These are phyloP conservation scores for Fistularia commersonii DNA, from an alignment of 2,797 vertebrate species.

Conservation along the genomic window DNA sequence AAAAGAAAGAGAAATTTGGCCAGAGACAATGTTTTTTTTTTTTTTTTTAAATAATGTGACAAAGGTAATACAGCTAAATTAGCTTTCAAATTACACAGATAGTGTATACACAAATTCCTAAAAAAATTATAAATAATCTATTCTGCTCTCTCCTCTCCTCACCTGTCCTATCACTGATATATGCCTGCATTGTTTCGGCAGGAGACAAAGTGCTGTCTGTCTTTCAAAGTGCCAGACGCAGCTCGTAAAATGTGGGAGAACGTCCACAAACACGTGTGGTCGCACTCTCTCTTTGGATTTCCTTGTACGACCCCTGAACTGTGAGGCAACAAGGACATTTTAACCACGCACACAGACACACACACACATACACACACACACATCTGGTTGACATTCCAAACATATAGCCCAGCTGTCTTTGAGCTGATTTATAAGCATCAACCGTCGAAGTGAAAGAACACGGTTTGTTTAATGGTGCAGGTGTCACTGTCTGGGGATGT, in stretches of 20 bases:
- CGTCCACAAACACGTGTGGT: conserved; percentile 19
- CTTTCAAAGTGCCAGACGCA: conserved; percentile 17
- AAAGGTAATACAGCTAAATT: too few species aligned
- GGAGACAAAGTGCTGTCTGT: conserved; percentile 22
- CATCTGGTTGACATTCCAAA: conserved; percentile 48
- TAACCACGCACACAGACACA: conserved; percentile 17
- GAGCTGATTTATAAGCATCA: conserved; percentile 37
- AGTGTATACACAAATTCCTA: too few species aligned
- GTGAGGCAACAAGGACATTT: conserved; percentile 37
- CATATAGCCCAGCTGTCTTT: conserved; percentile 36
- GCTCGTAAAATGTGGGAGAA: conserved; percentile 34
- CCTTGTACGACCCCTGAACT: conserved; percentile 37
- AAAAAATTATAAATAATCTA: too few species aligned
- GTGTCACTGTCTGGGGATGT: conserved; percentile 25
- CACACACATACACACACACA: conserved; percentile 15
- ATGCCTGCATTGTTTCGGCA: conserved; percentile 14
- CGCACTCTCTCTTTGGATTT: conserved; percentile 14
- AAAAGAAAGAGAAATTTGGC: too few species aligned
- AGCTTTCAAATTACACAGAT: too few species aligned
- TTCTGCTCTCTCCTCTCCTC: not conserved
- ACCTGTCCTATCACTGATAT: conserved; percentile 10
- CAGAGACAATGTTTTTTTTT: too few species aligned
- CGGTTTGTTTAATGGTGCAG: conserved; percentile 42
- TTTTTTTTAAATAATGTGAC: too few species aligned
- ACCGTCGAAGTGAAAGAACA: conserved; percentile 40